Evolutionary conservation across 1,140 invertebrate genomes (phyloP), one percentile per base, ranked within the genome.

Genomic region (Megalonaias nervosa): DNA sequence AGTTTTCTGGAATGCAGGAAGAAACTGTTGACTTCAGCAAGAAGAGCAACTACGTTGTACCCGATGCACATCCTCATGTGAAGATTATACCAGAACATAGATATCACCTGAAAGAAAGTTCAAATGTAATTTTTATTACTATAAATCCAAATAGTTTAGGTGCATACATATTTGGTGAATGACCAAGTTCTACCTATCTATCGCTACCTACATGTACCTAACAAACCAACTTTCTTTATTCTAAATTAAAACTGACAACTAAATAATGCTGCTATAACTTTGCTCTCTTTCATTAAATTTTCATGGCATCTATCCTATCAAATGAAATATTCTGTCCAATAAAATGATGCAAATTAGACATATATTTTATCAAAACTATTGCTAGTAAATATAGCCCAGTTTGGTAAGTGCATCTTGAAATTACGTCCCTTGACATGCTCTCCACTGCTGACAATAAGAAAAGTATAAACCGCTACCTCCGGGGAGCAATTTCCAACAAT

Each of bases 1-100:
- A 90, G 83, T 75, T 90, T 90, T 21, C 89, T 71, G 56, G 82
- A 84, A 74, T 90, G 89, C 9, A 90, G 83, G 76, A 88, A 90
- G 67, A 90, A 85, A 65, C 85, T 88, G 80, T 89, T 90, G 59
- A 90, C 81, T 76, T 90, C 89, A 12, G 86, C 86, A 74, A 84
- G 77, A 17, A 90, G 72, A 9, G 87, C 89, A 15, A 89, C 65
- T 16, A 85, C 67, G 75, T 85, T 90, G 80, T 87, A 90, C 5
- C 76, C 86, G 66, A 90, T 85, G 69, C 83, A 86, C 16, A 80
- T 80, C n/a, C 75, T 68, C 14, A 65, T 67, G 48, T 84, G 76
- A 23, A 89, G 71, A 73, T 90, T 88, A 76, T 87, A 90, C 81
- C 85, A 85, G 71, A 89, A 88, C 84, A 89, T 88, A 1, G 83